Conservation (phyloP, 2,797 vertebrate species). For the Notolabrus celidotus region DNA sequence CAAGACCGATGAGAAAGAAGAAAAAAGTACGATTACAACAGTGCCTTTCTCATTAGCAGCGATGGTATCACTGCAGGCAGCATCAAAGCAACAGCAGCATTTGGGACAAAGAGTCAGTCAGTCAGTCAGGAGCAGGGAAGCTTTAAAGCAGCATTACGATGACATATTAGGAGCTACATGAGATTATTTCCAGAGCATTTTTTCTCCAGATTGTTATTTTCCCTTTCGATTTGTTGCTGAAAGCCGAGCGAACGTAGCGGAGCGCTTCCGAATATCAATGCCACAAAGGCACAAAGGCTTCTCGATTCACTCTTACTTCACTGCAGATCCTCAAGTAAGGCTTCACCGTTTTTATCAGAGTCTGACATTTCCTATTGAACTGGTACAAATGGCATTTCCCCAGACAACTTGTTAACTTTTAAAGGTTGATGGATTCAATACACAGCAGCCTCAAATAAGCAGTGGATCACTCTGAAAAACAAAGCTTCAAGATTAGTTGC, state of each 20-base stretch:
- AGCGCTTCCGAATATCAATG: slow-evolving; percentile 49
- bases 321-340: slow-evolving; percentile 65
- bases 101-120: slow-evolving; percentile 33
- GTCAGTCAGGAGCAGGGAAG: slow-evolving; percentile 21
- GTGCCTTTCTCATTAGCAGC: slow-evolving; percentile 38
- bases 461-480: slow-evolving; percentile 83
- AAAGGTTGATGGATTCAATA: slow-evolving; percentile 89
- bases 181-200: slow-evolving; percentile 32
- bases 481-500: slow-evolving; percentile 85
- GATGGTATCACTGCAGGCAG: slow-evolving; percentile 22
- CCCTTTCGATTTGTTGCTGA: slow-evolving; percentile 13
- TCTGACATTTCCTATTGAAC: slow-evolving; percentile 90
- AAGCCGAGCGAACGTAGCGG: slow-evolving; percentile 26
- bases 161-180: slow-evolving; percentile 28
- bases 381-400: slow-evolving; percentile 90
- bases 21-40: slow-evolving; percentile 28
- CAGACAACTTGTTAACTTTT: slow-evolving; percentile 93
- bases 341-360: slow-evolving; percentile 81
- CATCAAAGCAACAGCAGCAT: slow-evolving; percentile 14
- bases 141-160: slow-evolving; percentile 50
- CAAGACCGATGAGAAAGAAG: slow-evolving; percentile 15
- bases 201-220: slow-evolving; percentile 29
- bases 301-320: slow-evolving; percentile 51
- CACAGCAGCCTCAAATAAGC: slow-evolving; percentile 79
- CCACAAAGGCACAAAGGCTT: slow-evolving; percentile 58